phyloP scores from a whole-genome alignment of 2,888 invertebrate genomes.

The Terebella lapidaria region DNA sequence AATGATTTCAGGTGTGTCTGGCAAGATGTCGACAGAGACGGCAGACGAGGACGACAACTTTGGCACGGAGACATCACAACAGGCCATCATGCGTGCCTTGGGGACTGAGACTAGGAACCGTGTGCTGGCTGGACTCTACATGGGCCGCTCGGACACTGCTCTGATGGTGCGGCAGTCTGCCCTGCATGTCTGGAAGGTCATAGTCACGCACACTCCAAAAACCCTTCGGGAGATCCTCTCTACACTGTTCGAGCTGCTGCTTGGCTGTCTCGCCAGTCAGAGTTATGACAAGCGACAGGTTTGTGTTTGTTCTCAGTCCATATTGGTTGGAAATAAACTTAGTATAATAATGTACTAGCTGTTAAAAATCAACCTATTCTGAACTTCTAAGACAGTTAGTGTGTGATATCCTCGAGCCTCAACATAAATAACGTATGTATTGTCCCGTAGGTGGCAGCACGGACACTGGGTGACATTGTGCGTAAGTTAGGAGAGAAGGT shows the following conservation, averaged over 20 bases:
- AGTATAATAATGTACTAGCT: not conserved
- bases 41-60: conserved; percentile 98
- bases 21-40: conserved; percentile 98
- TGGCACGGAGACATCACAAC: conserved; percentile 69
- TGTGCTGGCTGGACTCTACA: conserved; percentile 68
- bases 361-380: no score
- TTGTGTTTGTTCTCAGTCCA: conserved; percentile 12
- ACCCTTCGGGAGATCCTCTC: conserved; percentile 93
- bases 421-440: no score
- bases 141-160: conserved; percentile 95
- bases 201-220: conserved; percentile 95
- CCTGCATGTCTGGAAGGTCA: conserved; percentile 98
- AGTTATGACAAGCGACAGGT: conserved; percentile 91
- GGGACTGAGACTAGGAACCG: conserved; percentile 86
- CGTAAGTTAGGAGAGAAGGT: conserved; percentile 95
- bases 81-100: conserved; percentile 61
- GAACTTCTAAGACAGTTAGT: no score
- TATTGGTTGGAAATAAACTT: no score
- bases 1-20: conserved; percentile 83
- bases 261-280: conserved; percentile 91
- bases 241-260: conserved; percentile 81
- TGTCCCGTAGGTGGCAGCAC: conserved; percentile 74
- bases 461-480: conserved; percentile 94
- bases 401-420: no score
- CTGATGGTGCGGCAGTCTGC: conserved; percentile 96